Base-by-base conservation (phyloP, 2,888 invertebrate genomes). In the Drosophila pseudotalamancana region DNA sequence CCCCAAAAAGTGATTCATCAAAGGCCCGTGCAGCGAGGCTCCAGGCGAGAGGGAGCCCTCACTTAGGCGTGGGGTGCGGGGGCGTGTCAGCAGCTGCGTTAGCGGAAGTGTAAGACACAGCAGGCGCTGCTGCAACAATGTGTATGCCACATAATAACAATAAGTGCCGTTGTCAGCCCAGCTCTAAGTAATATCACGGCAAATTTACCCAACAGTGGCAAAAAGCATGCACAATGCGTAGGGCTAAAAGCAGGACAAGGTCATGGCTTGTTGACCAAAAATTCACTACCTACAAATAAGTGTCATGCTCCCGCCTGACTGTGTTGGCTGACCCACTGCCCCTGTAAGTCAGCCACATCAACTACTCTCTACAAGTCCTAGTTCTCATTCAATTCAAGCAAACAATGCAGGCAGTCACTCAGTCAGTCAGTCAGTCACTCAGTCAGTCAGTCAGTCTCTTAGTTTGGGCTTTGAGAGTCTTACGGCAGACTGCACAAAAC, bases 61-160 rank as follows among this genome's bases (percentile, higher is more conserved):
- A n/a, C n/a, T n/a, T n/a, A n/a, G n/a, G n/a, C n/a, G n/a, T 8
- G 11, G 9, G 27, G 2, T 9, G 21, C 25, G 25, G 14, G 70
- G 71, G 66, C 62, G 76, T 71, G 71, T 72, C 72, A 35, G 60
- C 57, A 63, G 78, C 75, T 78, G 75, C 61, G 66, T 59, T 31
- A 59, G 46, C 78, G 82, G 83, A 78, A 82, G 76, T 79, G 64
- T 76, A 79, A 65, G 69, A 51, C 83, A 79, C 78, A 79, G 79
- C 79, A 61, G 69, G 78, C 79, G 64, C 49, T 63, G 65, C 49
- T 60, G 77, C 77, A 59, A 80, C 77, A 77, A 72, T 69, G 72
- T 68, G 49, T 67, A 61, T 37, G 63, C 59, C 59, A 76, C 56
- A 61, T 62, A 72, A 72, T 76, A 69, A 70, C 56, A 77, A 64